A percentile compares a stretch with the other conserved stretches of the same genome.
Evolutionary conservation across 2,888 invertebrate genomes (phyloP).

Genomic region (Leucophenga maculata): DNA sequence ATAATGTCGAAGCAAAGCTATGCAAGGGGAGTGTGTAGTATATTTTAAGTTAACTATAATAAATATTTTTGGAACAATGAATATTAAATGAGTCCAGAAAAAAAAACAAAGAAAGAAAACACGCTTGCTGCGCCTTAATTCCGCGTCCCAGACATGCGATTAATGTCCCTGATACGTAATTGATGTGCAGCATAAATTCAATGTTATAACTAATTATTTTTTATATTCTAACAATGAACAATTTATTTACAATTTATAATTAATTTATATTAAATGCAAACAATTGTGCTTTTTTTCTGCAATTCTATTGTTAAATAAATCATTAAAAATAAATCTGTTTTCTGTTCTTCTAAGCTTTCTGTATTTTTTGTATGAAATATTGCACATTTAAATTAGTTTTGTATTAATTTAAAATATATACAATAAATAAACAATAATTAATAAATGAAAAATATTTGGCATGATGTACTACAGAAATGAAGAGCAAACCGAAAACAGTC

Average conservation of each 20-base stretch:
- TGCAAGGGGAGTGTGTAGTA: background rate
- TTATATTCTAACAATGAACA: background rate
- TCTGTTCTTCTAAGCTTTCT: constrained; percentile 29
- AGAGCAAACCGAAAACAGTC: background rate
- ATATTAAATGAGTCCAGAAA: constrained; percentile 1
- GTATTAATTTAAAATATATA: constrained; percentile 26
- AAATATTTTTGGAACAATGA: constrained; percentile 18
- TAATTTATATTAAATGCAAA: no score
- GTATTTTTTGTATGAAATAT: constrained; percentile 34
- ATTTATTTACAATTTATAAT: constrained; percentile 13
- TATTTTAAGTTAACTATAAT: constrained; percentile 46
- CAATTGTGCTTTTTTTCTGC: no score
- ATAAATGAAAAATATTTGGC: constrained; percentile 15
- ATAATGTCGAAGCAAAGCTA: background rate
- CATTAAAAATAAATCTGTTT: background rate
- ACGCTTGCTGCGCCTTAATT: constrained; percentile 67
- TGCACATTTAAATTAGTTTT: constrained; percentile 31
- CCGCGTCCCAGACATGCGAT: constrained; percentile 50
- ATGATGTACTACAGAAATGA: background rate
- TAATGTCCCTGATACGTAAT: constrained; percentile 49
- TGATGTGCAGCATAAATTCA: constrained; percentile 61
- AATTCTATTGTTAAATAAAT: constrained; percentile 17
- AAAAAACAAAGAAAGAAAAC: constrained; percentile 15
- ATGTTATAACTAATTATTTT: constrained; percentile 19
- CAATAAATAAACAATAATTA: constrained; percentile 21